Conservation (phyloP, 2,888 invertebrate genomes). For the Poecilus cupreus region DNA sequence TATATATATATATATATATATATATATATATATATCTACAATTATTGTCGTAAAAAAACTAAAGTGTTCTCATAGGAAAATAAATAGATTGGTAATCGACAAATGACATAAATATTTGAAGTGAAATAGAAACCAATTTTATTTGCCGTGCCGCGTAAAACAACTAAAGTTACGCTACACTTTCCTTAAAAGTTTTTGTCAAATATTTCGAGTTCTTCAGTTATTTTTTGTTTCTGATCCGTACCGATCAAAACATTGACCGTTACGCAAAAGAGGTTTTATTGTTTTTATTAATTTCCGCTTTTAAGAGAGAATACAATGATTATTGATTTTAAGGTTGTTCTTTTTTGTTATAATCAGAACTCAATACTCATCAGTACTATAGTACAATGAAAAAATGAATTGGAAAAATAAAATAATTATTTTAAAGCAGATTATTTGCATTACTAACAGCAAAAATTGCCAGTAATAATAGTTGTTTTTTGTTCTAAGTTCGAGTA, state of each 20-base stretch:
- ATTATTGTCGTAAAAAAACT: no score
- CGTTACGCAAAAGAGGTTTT: constrained; percentile 1
- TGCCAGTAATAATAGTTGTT: no score
- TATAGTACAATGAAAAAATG: no score
- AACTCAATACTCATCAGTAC: neutral
- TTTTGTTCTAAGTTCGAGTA: no score
- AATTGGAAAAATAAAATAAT: neutral
- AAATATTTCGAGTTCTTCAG: neutral
- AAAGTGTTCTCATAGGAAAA: no score
- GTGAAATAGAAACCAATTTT: neutral
- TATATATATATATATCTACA: no score
- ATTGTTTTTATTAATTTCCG: neutral
- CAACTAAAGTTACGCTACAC: neutral
- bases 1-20: no score
- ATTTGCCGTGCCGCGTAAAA: neutral
- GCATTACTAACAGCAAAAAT: no score
- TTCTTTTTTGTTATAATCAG: neutral
- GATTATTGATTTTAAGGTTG: neutral
- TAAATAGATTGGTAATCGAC: no score
- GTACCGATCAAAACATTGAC: constrained; percentile 8
- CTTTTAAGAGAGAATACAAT: neutral
- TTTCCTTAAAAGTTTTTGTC: neutral
- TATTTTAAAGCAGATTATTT: neutral
- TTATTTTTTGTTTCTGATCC: neutral
- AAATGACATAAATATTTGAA: no score